A percentile compares a stretch with the other conserved stretches of the same genome.
phyloP scores from a whole-genome alignment of 2,113 vertebrate genomes.

The Sorex araneus region DNA sequence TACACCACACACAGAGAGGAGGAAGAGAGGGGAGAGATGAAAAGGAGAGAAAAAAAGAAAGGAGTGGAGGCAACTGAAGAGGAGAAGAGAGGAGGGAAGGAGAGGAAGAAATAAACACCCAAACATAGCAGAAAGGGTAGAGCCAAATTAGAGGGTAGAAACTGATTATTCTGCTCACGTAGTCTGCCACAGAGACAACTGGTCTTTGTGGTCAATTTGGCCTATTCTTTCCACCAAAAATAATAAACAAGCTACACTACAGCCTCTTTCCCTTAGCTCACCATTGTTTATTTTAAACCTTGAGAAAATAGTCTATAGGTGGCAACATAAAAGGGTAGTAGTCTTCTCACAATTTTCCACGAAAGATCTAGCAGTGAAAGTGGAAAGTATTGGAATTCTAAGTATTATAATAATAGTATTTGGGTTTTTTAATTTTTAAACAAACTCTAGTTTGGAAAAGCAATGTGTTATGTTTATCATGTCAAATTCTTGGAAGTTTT shows the following conservation, averaged over 20 bases:
- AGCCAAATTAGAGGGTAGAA: neutral
- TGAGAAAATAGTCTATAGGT: neutral
- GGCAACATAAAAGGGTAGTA: constrained; percentile 25
- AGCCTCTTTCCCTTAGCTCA: neutral
- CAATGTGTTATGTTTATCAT: constrained; percentile 80
- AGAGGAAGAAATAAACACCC: neutral
- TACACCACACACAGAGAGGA: too few relatives aligned
- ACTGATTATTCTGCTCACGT: neutral
- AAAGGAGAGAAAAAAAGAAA: too few relatives aligned
- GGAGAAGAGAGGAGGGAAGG: neutral
- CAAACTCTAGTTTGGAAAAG: constrained; percentile 65
- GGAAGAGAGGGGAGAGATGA: too few relatives aligned
- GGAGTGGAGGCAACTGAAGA: too few relatives aligned
- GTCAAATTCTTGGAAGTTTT: constrained; percentile 79
- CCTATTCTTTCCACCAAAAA: neutral
- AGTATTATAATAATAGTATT: constrained; percentile 51
- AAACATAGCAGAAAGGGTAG: constrained; percentile 29
- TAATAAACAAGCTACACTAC: neutral
- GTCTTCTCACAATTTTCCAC: neutral
- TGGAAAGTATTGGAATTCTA: constrained; percentile 35
- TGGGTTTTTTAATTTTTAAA: constrained; percentile 61
- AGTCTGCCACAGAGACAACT: neutral
- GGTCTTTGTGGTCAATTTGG: too few relatives aligned
- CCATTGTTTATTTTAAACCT: neutral
- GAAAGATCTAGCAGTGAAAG: constrained; percentile 23